Conservation (phyloP, 2,113 vertebrate species). For the Morone saxatilis region DNA sequence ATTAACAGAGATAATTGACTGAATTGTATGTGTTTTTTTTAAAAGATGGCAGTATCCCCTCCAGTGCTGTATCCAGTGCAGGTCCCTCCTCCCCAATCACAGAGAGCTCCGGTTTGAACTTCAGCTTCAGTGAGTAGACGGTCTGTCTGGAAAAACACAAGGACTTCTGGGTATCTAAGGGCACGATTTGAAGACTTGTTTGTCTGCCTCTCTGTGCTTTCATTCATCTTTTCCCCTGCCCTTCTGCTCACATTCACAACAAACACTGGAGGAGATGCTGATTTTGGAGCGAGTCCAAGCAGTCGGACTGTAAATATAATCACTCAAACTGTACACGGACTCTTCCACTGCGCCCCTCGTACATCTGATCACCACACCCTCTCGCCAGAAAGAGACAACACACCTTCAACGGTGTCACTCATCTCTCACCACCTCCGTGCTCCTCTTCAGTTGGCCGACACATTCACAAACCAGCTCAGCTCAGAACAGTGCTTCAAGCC, state of each 20-base stretch:
- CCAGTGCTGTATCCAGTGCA: conserved; percentile 92
- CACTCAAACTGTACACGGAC: not conserved
- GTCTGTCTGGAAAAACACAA: not conserved
- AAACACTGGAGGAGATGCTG: conserved; percentile 1
- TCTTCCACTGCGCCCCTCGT: not conserved
- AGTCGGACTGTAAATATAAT: conserved; percentile 11
- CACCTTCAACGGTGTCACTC: not conserved
- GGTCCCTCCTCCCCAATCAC: conserved; percentile 91
- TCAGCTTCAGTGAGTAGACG: conserved; percentile 87
- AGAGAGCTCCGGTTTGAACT: conserved; percentile 83
- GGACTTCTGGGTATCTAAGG: conserved; percentile 21
- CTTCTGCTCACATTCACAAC: conserved; percentile 30
- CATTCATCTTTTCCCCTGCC: not conserved
- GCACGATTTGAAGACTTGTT: not conserved
- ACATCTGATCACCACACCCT: not conserved
- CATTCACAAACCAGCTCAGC: not conserved
- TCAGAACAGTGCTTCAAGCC: conserved; percentile 5
- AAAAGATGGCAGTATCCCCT: conserved; percentile 91
- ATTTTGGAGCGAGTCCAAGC: not conserved
- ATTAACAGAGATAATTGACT: not conserved
- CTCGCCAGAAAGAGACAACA: not conserved
- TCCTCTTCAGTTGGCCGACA: not conserved
- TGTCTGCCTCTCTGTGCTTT: not conserved
- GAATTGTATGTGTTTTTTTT: conserved; percentile 1
- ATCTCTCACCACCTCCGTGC: not conserved